Base-by-base conservation (phyloP, 2,797 vertebrate genomes). In the Dendrocincla tyrannina region DNA sequence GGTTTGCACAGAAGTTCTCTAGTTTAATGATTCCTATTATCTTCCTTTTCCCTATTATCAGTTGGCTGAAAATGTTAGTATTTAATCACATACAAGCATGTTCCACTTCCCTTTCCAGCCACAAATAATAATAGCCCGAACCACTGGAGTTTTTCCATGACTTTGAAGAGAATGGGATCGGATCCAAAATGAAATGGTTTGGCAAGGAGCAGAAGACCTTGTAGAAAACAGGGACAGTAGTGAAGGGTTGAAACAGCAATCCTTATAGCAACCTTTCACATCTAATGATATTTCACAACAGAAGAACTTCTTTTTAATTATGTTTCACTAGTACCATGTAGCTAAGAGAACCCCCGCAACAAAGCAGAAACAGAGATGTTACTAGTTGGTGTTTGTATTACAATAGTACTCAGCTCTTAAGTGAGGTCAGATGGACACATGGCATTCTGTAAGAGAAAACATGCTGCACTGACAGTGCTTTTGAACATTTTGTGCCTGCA, bases 101-200 rank as follows among this genome's bases (percentile, higher is more conserved):
- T 85, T 91, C 52, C 55, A 55, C 32, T 85, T 94, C 85, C 67
- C 74, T 56, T 88, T 94, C 67, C 67, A 95, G 64, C 12, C 60
- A 87, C 70, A 84, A 87, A 82, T 82, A 95, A 62, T 91, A 94
- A 95, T 39, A 89, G 79, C 62, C 79, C 64, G 19, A 68, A 68
- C 67, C 83, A 74, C 70, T 95, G 85, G 66, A 95, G 77, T 74
- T 91, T 80, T 87, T 91, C 80, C 88, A 70, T 76, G 12, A 66
- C 75, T 94, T 60, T 81, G 93, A 92, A 66, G 72, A 89, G 89
- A 96, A 94, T 44, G 91, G 96, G 88, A 91, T 70, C 0, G 0
- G 37, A 74, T 84, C 90, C 95, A 96, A 79, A 56, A 84, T 68
- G 22, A 86, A 95, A 85, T 80, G 85, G 67, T 72, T 87, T 94